Conservation (phyloP, 2,888 invertebrate genomes). For the Troilus luridus region DNA sequence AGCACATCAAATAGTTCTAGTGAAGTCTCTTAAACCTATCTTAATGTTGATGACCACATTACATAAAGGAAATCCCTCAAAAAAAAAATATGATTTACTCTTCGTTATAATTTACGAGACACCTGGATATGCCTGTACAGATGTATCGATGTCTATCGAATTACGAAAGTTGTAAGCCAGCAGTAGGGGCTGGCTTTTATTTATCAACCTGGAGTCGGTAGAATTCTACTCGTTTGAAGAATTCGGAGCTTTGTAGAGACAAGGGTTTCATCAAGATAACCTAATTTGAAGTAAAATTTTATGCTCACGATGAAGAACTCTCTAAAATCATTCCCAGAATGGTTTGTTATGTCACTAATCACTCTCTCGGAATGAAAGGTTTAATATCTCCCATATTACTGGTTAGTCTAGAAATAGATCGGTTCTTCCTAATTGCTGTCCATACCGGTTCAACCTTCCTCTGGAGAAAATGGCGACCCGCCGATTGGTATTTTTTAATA, state of each 20-base stretch:
- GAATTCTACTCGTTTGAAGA: background rate
- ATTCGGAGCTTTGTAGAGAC: background rate
- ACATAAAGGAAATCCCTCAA: too few species aligned
- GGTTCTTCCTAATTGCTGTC: background rate
- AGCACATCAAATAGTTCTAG: too few species aligned
- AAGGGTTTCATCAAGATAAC: background rate
- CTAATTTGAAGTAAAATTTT: background rate
- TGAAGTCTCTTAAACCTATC: too few species aligned
- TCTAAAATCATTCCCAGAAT: background rate
- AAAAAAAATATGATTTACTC: too few species aligned
- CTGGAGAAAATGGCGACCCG: background rate
- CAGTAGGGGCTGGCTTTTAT: too few species aligned
- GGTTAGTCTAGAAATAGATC: constrained; percentile 19
- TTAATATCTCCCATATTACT: background rate
- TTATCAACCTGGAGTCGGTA: too few species aligned
- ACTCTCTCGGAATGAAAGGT: background rate
- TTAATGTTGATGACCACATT: too few species aligned
- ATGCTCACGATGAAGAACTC: background rate
- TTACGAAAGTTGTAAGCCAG: too few species aligned
- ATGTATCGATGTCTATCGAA: too few species aligned
- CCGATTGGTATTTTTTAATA: background rate
- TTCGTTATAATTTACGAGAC: too few species aligned
- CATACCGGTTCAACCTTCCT: background rate
- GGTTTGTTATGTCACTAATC: background rate
- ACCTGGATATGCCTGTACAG: too few species aligned